A percentile compares a stretch with the other conserved stretches of the same genome.
phyloP scores from a whole-genome alignment of 1,140 invertebrate genomes.

The Atta cephalotes region DNA sequence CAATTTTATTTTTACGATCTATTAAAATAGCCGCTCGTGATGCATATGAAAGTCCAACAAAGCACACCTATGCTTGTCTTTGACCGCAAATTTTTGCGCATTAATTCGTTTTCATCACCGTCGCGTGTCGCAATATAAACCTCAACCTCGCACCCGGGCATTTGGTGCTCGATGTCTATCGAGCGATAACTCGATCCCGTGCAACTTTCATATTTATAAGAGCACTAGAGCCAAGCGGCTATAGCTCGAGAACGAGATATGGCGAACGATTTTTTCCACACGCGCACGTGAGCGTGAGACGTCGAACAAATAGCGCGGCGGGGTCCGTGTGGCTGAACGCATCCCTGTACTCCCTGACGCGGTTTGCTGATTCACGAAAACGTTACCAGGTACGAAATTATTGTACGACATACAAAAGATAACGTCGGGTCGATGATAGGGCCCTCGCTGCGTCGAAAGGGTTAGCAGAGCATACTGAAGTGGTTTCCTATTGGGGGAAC shows the following conservation, averaged over 20 bases:
- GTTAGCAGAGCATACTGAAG: constrained; percentile 81
- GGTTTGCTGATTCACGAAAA: constrained; percentile 47
- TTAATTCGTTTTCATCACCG: constrained; percentile 42
- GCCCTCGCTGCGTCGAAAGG: constrained; percentile 76
- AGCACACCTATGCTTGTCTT: neutral
- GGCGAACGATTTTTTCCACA: constrained; percentile 60
- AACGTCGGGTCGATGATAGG: constrained; percentile 75
- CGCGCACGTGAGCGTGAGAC: constrained; percentile 22
- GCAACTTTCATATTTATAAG: constrained; percentile 74
- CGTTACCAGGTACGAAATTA: constrained; percentile 76
- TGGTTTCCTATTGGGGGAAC: constrained; percentile 78
- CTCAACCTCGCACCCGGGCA: constrained; percentile 31
- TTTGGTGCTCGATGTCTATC: constrained; percentile 63
- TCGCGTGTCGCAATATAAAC: constrained; percentile 44
- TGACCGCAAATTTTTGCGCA: constrained; percentile 40
- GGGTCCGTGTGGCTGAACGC: neutral
- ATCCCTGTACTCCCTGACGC: constrained; percentile 17
- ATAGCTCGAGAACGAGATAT: neutral
- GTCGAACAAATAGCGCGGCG: constrained; percentile 26
- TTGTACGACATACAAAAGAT: constrained; percentile 75
- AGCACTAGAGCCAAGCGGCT: constrained; percentile 34
- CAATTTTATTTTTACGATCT: constrained; percentile 25
- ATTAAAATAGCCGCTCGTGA: constrained; percentile 28
- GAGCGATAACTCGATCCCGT: constrained; percentile 67
- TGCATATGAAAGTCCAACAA: neutral